Evolutionary conservation across 2,888 invertebrate genomes (phyloP).

Genomic region (Diaprepes abbreviatus): DNA sequence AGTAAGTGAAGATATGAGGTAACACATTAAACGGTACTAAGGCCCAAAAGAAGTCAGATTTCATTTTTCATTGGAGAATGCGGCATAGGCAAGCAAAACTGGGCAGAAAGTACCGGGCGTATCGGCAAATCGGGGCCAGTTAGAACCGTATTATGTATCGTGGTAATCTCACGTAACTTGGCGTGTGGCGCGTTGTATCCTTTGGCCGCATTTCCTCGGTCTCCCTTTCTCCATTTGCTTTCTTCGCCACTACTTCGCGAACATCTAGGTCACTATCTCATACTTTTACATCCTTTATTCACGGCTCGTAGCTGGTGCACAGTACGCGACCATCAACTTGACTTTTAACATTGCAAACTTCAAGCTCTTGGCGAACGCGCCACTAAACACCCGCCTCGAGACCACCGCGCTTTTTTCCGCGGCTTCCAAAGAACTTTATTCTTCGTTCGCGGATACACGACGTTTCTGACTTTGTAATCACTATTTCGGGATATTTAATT

Average conservation of each 20-base stretch:
- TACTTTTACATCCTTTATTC: slow-evolving; percentile 66
- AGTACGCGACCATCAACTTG: slow-evolving; percentile 47
- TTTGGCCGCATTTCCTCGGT: slow-evolving; percentile 66
- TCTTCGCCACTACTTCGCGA: slow-evolving; percentile 66
- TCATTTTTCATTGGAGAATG: slow-evolving; percentile 67
- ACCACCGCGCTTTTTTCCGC: slow-evolving; percentile 27
- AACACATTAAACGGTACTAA: slow-evolving; percentile 15
- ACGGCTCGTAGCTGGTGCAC: slow-evolving; percentile 50
- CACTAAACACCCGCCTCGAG: neutral
- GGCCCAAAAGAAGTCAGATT: slow-evolving; percentile 52
- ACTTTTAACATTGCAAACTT: slow-evolving; percentile 49
- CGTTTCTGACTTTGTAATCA: neutral
- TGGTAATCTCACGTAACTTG: slow-evolving; percentile 68
- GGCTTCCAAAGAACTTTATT: slow-evolving; percentile 35
- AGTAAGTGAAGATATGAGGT: slow-evolving; percentile 13
- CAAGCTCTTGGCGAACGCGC: slow-evolving; percentile 30
- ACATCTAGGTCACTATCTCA: slow-evolving; percentile 69
- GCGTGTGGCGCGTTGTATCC: slow-evolving; percentile 66
- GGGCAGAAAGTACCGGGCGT: slow-evolving; percentile 45
- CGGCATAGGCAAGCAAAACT: slow-evolving; percentile 52
- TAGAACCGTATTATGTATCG: slow-evolving; percentile 65
- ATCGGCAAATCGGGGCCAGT: slow-evolving; percentile 46
- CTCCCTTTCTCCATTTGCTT: slow-evolving; percentile 68
- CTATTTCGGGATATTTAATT: slow-evolving; percentile 17
- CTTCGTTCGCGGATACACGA: slow-evolving; percentile 26